phyloP scores from a whole-genome alignment of 1,140 invertebrate species.

The Drosophila auraria region DNA sequence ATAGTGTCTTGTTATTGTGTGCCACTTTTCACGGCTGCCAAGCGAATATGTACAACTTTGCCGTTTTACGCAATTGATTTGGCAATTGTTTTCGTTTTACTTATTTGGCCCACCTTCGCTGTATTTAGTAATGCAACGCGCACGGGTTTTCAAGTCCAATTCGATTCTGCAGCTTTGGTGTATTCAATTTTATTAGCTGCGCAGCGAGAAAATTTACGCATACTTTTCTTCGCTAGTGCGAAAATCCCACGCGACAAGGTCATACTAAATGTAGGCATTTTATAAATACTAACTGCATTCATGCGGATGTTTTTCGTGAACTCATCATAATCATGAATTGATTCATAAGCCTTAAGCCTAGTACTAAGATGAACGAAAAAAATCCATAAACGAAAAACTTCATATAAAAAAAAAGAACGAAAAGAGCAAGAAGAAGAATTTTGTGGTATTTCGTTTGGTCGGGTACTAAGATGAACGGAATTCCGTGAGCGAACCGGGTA shows the following conservation, averaged over 20 bases:
- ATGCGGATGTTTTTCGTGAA: not conserved
- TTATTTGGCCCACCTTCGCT: constrained; percentile 20
- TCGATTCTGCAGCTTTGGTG: constrained; percentile 10
- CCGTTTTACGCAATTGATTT: constrained; percentile 15
- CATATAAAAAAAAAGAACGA: no score
- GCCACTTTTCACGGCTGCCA: constrained; percentile 37
- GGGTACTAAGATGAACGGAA: no score
- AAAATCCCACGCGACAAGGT: constrained; percentile 11
- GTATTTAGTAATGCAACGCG: constrained; percentile 26
- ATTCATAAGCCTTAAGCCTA: no score
- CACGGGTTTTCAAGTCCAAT: constrained; percentile 24
- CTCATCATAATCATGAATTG: not conserved
- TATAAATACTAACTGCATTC: not conserved
- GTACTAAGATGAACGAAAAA: no score
- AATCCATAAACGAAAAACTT: no score
- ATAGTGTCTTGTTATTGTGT: constrained; percentile 30
- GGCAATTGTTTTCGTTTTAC: constrained; percentile 1
- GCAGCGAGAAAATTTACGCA: constrained; percentile 26
- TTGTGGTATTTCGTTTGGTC: no score
- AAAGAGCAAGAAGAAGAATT: no score
- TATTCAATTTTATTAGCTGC: constrained; percentile 44
- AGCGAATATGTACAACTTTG: constrained; percentile 12
- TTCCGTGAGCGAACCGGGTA: no score
- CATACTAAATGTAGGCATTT: not conserved
- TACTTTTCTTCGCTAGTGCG: not conserved